Base-by-base conservation (phyloP, 2,888 invertebrate species). In the Ochropleura leucogaster region DNA sequence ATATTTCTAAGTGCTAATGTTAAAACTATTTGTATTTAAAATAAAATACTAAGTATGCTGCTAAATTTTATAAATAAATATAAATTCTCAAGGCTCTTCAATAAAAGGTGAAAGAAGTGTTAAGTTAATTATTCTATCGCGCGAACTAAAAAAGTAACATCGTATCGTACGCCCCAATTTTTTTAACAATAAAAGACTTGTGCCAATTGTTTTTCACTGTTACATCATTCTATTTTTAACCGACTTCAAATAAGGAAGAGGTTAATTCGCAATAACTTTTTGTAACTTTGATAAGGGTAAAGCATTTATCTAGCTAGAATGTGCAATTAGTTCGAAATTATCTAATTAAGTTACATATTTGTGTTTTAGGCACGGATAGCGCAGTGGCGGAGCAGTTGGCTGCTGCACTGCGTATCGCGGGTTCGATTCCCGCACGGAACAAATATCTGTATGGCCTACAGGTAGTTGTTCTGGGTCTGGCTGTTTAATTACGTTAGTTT, bases 301-400 rank as follows among this genome's bases (percentile, higher is more conserved):
- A 53, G 8, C 44, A 14, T 53, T 53, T 49, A 68, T 53, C 53
- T 68, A 44, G 9, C 53, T 68, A 44, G 9, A 30, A 55, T 75
- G 53, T 76, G 68, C 75, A 68, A 55, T 62, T 68, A 76, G 30
- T 67, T 68, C 63, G 44, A 49, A 68, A 76, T 68, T 55, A 62
- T 68, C 14, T 53, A 42, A 46, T 20, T 53, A 62, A 42, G 9
- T 49, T 18, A 51, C 42, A 53, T 16, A n/a, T n/a, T n/a, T n/a
- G n/a, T n/a, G n/a, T 30, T 18, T 42, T 40, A 59, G 18, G 30
- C 57, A 8, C 16, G 57, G 30, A 16, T 57, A 30, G 30, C 30
- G 57, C 16, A 57, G 30, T 57, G 57, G 14, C 57, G 30, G 14
- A 57, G 57, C 30, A 57, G 14, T 57, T 30, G 16, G 16, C 57